Conservation (phyloP, 2,797 vertebrate species). For the Morus bassanus region DNA sequence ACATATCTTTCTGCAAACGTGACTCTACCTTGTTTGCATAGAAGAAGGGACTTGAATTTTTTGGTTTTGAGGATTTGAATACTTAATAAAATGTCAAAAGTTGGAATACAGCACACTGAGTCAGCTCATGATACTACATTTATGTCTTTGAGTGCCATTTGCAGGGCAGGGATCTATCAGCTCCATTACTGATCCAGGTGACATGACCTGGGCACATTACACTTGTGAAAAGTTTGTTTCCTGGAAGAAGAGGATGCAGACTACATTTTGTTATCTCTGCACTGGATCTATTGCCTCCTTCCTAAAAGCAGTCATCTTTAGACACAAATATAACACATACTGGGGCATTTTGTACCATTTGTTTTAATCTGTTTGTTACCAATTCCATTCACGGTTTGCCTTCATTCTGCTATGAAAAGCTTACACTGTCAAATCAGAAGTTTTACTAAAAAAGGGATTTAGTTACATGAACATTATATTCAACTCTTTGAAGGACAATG, state of each 20-base stretch:
- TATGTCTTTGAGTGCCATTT: neutral
- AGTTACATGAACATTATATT: neutral
- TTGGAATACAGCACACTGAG: neutral
- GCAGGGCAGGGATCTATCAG: neutral
- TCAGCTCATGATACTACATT: neutral
- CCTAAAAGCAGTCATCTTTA: neutral
- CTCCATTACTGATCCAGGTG: neutral
- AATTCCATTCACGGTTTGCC: neutral
- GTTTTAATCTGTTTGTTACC: neutral
- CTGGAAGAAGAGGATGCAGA: neutral
- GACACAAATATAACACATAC: neutral
- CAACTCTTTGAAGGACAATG: slow-evolving; percentile 44
- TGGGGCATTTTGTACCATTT: neutral
- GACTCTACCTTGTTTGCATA: neutral
- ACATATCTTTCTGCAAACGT: neutral
- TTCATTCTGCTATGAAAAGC: slow-evolving; percentile 15
- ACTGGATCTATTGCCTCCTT: neutral
- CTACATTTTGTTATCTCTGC: neutral
- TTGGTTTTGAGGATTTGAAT: neutral
- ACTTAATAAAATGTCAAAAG: neutral
- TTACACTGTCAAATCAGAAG: neutral
- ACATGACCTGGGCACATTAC: neutral
- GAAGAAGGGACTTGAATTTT: neutral
- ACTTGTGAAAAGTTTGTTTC: neutral
- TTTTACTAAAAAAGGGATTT: slow-evolving; percentile 7